Conservation (phyloP, 2,888 invertebrate species). For the Timema podura region DNA sequence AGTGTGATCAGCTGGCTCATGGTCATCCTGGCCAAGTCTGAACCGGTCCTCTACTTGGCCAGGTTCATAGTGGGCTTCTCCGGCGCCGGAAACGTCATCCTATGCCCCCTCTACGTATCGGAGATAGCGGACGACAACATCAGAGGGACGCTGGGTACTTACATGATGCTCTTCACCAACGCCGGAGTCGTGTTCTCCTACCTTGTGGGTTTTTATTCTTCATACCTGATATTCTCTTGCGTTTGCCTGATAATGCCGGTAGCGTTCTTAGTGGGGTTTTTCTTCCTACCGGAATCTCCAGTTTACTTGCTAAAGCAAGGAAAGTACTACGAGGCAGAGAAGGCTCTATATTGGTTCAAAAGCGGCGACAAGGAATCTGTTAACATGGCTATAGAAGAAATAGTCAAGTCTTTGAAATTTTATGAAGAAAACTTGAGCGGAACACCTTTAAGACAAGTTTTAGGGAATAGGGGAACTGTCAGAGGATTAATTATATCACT, state of each 20-base stretch:
- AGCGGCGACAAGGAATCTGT: not conserved
- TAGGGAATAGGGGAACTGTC: slow-evolving; percentile 1
- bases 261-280: not conserved
- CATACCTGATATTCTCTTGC: slow-evolving; percentile 37
- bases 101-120: slow-evolving; percentile 17
- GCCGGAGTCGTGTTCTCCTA: slow-evolving; percentile 59
- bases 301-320: slow-evolving; percentile 12
- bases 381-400: not conserved
- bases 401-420: not conserved
- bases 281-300: slow-evolving; percentile 17
- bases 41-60: not conserved
- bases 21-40: slow-evolving; percentile 4
- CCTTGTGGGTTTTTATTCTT: slow-evolving; percentile 56
- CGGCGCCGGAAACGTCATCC: slow-evolving; percentile 7
- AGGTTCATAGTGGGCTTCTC: slow-evolving; percentile 3
- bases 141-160: slow-evolving; percentile 58
- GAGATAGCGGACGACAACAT: slow-evolving; percentile 37
- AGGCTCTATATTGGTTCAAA: slow-evolving; percentile 4
- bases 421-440: not conserved
- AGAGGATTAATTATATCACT: slow-evolving; percentile 10
- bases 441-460: not conserved
- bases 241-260: not conserved
- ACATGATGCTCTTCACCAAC: slow-evolving; percentile 53
- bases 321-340: not conserved
- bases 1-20: slow-evolving; percentile 12